Evolutionary conservation across 2,888 invertebrate species (phyloP).

Genomic region (Suillia variegata): DNA sequence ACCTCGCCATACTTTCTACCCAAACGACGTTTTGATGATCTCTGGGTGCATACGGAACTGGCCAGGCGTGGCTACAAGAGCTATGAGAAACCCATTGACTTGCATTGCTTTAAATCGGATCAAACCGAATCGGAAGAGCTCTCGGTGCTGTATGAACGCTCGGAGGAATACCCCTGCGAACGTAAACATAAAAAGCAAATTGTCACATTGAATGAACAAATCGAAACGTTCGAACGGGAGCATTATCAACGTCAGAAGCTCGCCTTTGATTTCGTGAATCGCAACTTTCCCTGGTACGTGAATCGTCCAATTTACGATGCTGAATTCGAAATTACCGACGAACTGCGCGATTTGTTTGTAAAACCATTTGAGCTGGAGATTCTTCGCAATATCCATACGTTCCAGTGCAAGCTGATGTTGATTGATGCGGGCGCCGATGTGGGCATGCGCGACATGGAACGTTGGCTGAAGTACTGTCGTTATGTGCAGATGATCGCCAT

Average conservation of each 20-base stretch:
- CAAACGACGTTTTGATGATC: slow-evolving; percentile 31
- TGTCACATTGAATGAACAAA: slow-evolving; percentile 9
- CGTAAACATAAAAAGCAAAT: slow-evolving; percentile 4
- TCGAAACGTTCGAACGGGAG: slow-evolving; percentile 12
- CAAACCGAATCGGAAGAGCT: slow-evolving; percentile 17
- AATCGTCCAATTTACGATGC: slow-evolving; percentile 32
- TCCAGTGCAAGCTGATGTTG: slow-evolving; percentile 43
- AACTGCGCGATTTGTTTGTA: slow-evolving; percentile 31
- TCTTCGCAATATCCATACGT: slow-evolving; percentile 35
- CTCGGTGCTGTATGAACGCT: slow-evolving; percentile 15
- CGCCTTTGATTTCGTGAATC: slow-evolving; percentile 46
- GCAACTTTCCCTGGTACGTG: slow-evolving; percentile 39
- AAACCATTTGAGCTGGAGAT: slow-evolving; percentile 37
- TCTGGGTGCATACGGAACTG: slow-evolving; percentile 41
- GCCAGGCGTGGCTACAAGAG: slow-evolving; percentile 36
- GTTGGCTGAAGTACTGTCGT: slow-evolving; percentile 48
- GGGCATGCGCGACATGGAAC: slow-evolving; percentile 34
- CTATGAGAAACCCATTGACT: slow-evolving; percentile 35
- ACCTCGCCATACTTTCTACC: slow-evolving; percentile 37
- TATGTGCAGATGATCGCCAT: slow-evolving; percentile 41
- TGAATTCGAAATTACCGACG: slow-evolving; percentile 30
- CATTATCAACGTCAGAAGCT: slow-evolving; percentile 37
- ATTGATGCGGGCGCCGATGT: slow-evolving; percentile 42
- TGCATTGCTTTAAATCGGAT: slow-evolving; percentile 31
- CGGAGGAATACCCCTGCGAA: slow-evolving; percentile 9